These are phyloP conservation scores for Pipistrellus kuhlii DNA, from an alignment of 2,797 vertebrate species.

Conservation along the genomic window DNA sequence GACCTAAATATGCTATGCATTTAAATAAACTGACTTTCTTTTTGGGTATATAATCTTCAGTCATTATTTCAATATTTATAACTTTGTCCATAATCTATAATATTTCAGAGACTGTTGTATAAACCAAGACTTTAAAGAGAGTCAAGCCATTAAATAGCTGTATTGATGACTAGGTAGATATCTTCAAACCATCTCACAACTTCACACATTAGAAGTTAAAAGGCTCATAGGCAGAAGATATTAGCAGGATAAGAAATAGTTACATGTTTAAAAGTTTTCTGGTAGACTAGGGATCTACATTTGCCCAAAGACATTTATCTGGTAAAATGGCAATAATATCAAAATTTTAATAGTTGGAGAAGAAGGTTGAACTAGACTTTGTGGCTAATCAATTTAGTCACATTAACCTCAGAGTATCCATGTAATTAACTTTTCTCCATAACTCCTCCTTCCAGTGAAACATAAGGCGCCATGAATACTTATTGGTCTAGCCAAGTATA, in stretches of 20 bases:
- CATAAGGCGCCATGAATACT: not conserved
- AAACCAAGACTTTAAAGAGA: not conserved
- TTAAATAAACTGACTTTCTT: conserved; percentile 35
- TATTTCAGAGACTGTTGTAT: not conserved
- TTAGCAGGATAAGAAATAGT: not conserved
- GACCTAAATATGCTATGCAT: not conserved
- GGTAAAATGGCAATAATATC: not conserved
- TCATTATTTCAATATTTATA: not conserved
- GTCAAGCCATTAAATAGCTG: not conserved
- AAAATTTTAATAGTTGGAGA: not conserved
- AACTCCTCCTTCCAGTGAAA: not conserved
- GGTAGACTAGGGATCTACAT: not conserved
- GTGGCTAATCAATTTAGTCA: not conserved
- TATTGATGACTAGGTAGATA: not conserved
- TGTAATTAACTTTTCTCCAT: not conserved
- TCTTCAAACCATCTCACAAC: not conserved
- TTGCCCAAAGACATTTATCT: not conserved
- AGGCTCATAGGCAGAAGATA: not conserved
- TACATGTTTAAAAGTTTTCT: not conserved
- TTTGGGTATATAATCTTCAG: not conserved
- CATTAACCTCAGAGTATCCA: not conserved
- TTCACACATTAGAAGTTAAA: not conserved
- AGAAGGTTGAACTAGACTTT: not conserved
- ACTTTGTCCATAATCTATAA: not conserved
- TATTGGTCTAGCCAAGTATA: not conserved